Evolutionary conservation across 1,140 invertebrate genomes (phyloP).

Genomic region (Caerostris extrusa): DNA sequence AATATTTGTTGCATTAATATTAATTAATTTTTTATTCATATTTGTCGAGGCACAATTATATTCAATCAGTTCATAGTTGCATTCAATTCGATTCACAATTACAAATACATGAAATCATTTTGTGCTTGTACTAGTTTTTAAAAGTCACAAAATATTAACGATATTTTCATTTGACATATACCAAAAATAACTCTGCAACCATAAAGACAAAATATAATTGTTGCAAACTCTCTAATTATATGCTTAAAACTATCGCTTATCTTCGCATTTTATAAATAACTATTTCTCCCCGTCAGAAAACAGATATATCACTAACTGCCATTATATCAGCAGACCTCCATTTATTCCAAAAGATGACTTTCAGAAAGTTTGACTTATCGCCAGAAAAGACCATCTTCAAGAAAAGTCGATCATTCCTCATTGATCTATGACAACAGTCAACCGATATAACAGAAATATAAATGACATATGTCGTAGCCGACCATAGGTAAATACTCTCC

Average conservation of each 20-base stretch:
- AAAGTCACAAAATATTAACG: no score
- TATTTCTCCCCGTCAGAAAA: not conserved
- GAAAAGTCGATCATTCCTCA: slow-evolving; percentile 1
- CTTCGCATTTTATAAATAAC: not conserved
- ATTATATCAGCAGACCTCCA: not conserved
- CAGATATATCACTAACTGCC: not conserved
- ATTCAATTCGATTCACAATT: no score
- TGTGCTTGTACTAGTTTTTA: no score
- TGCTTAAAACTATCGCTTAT: not conserved
- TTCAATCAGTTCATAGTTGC: no score
- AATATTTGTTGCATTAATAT: no score
- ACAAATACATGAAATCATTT: no score
- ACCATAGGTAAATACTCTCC: slow-evolving; percentile 11
- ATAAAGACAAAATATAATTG: not conserved
- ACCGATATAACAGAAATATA: slow-evolving; percentile 31
- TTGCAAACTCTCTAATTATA: not conserved
- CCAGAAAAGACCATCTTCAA: not conserved
- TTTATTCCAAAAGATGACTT: not conserved
- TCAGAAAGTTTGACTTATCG: not conserved
- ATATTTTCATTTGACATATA: no score
- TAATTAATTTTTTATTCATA: no score
- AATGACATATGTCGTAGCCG: not conserved
- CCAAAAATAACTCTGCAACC: not conserved
- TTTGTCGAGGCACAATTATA: no score
- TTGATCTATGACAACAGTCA: slow-evolving; percentile 2